Evolutionary conservation across 2,113 vertebrate species (phyloP), one percentile per base, ranked within the genome.

Genomic region (Sylvietta virens): DNA sequence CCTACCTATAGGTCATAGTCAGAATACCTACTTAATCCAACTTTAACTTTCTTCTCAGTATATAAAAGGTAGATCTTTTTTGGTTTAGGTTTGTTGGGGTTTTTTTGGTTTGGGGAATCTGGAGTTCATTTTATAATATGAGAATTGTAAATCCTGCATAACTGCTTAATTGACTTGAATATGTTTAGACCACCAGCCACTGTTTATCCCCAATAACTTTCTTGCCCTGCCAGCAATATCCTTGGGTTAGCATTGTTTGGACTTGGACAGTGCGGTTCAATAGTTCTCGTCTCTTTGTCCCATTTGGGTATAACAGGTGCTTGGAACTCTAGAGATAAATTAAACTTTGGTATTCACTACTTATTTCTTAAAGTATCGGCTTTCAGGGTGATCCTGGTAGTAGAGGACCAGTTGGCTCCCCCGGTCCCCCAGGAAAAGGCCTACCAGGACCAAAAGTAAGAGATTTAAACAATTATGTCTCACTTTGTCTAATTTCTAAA

Each of bases 351-450:
- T 86, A 73, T 88, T 90, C 90, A 28, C 47, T 88, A 88, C 90
- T 95, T 81, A 87, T 47, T 61, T 90, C 72, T 81, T 53, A 26
- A 96, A 94, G 51, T 95, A 88, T 74, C 27, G 1, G 89, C 57
- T 98, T 98, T 64, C 92, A 99, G 98, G 98, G 99, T 94, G 99
- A 99, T 82, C 89, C 98, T 31, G 99, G 99, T 48, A 98, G 98
- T 39, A 98, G 98, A 97, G 99, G 99, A 94, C 97, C 98, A 82
- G 35, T 95, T 92, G 99, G 99, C 94, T 96, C 97, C 37, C 95
- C 98, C 0, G 99, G 99, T 22, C 98, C 98, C 58, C 92, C 98
- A 85, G 99, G 99, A 92, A 98, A 98, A 96, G 99, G 99, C 12
- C 80, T 98, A 56, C 98, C 98, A 97, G 99, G 99, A 94, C 98